These are phyloP conservation scores for Chromoteleia sp. DNA, from an alignment of 2,888 invertebrate species.

Conservation along the genomic window DNA sequence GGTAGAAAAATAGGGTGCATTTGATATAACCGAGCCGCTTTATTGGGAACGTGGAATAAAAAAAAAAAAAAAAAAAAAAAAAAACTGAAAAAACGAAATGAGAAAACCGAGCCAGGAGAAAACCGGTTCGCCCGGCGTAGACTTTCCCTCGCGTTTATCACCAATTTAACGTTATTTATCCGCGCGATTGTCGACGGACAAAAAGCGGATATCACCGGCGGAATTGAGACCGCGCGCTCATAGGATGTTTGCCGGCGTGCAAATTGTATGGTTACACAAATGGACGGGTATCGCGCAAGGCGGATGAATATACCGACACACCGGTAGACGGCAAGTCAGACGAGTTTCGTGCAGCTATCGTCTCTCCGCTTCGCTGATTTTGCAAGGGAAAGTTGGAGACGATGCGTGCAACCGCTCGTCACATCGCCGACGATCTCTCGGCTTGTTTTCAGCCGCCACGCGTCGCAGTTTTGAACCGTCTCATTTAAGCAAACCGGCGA, in stretches of 20 bases:
- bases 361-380: constrained; percentile 77
- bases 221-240: constrained; percentile 39
- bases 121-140: constrained; percentile 32
- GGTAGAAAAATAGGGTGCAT: too few species aligned
- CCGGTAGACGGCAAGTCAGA: constrained; percentile 69
- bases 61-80: neutral
- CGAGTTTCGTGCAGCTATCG: constrained; percentile 72
- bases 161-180: constrained; percentile 59
- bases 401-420: constrained; percentile 70
- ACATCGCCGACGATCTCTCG: constrained; percentile 62
- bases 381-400: constrained; percentile 77
- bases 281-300: constrained; percentile 65
- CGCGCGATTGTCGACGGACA: constrained; percentile 33
- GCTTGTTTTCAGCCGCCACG: constrained; percentile 34
- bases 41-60: neutral
- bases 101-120: too few species aligned
- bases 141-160: constrained; percentile 54
- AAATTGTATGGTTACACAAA: constrained; percentile 69
- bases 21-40: constrained; percentile 5
- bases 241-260: constrained; percentile 60
- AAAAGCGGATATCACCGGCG: constrained; percentile 29
- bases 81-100: neutral
- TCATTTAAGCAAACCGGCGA: too few species aligned
- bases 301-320: constrained; percentile 64
- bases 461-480: constrained; percentile 28